Evolutionary conservation across 2,797 vertebrate species (phyloP).

Genomic region (Hybognathus amarus): DNA sequence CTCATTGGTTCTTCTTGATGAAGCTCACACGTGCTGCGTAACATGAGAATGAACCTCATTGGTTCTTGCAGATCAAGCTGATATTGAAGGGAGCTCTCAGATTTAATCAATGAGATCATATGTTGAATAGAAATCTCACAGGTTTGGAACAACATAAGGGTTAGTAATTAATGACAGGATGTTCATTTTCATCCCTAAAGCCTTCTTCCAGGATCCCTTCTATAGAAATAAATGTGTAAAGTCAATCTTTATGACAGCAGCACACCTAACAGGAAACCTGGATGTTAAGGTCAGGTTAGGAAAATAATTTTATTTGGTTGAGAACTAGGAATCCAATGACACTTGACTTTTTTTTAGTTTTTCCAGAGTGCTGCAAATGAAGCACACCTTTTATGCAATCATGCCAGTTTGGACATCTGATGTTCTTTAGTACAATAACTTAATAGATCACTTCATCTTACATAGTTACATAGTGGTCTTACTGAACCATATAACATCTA

Average conservation of each 20-base stretch:
- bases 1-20: too few relatives aligned
- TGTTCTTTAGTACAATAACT: neutral
- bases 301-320: neutral
- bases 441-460: neutral
- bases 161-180: too few relatives aligned
- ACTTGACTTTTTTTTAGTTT: neutral
- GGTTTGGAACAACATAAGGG: too few relatives aligned
- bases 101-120: too few relatives aligned
- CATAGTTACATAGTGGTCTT: neutral
- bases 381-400: neutral
- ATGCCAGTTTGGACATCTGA: neutral
- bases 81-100: too few relatives aligned
- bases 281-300: neutral
- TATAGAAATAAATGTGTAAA: constrained; percentile 17
- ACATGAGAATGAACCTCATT: too few relatives aligned
- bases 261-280: constrained; percentile 28
- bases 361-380: neutral
- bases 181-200: constrained; percentile 1
- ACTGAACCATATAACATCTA: neutral
- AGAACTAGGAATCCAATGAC: too few relatives aligned
- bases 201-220: constrained; percentile 18
- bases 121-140: too few relatives aligned
- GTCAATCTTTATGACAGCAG: constrained; percentile 27
- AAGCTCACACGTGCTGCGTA: too few relatives aligned
- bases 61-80: too few relatives aligned